Evolutionary conservation across 2,113 vertebrate species (phyloP).

Genomic region (Sebastes schlegelii): DNA sequence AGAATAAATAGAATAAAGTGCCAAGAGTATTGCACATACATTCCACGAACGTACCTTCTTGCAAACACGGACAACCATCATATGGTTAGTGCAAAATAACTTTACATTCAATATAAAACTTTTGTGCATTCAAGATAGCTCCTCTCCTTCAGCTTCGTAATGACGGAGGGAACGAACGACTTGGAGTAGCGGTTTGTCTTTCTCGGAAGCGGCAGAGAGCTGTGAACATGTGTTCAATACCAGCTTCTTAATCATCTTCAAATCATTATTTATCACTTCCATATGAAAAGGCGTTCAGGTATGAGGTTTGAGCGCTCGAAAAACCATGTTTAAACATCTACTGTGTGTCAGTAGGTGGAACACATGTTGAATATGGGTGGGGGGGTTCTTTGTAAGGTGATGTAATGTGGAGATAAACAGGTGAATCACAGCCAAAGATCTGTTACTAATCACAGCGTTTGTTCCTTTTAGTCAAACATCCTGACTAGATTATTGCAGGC

Average conservation of each 20-base stretch:
- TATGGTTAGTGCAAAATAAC: too few relatives aligned
- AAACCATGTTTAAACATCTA: not conserved
- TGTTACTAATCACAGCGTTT: constrained; percentile 2
- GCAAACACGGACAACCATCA: too few relatives aligned
- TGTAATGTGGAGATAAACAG: not conserved
- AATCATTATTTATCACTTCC: not conserved
- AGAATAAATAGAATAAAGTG: too few relatives aligned
- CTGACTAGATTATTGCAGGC: constrained; percentile 66
- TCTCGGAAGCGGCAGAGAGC: not conserved
- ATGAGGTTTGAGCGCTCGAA: not conserved
- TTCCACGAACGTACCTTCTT: too few relatives aligned
- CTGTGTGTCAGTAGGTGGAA: not conserved
- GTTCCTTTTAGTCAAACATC: constrained; percentile 12
- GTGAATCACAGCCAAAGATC: not conserved
- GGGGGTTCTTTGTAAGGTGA: not conserved
- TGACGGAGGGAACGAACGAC: too few relatives aligned
- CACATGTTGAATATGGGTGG: not conserved
- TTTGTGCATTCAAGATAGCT: too few relatives aligned
- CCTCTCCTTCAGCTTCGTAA: too few relatives aligned
- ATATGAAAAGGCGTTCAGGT: not conserved
- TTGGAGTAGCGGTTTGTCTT: too few relatives aligned
- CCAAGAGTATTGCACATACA: too few relatives aligned
- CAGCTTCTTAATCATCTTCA: not conserved
- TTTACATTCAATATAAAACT: too few relatives aligned
- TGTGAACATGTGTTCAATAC: not conserved